These are phyloP conservation scores for Clangula hyemalis DNA, from an alignment of 2,797 vertebrate genomes.

Conservation along the genomic window DNA sequence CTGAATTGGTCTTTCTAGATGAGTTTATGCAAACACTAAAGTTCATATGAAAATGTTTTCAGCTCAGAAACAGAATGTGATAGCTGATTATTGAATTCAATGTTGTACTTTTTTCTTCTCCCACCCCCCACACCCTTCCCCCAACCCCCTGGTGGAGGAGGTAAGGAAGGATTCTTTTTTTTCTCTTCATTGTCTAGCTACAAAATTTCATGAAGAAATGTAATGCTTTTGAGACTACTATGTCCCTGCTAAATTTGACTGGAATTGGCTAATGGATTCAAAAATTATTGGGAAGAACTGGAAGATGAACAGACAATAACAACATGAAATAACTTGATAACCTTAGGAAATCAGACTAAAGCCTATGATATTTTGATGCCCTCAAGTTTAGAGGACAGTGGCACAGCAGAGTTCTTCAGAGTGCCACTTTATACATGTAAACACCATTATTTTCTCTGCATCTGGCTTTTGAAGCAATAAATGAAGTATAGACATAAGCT, in stretches of 20 bases:
- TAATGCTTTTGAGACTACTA: neutral
- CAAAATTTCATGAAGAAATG: neutral
- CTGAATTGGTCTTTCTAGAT: neutral
- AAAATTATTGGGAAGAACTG: neutral
- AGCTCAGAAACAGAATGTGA: neutral
- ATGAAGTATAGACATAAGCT: neutral
- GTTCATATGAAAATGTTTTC: neutral
- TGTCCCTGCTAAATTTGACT: neutral
- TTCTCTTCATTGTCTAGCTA: neutral
- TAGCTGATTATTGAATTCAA: neutral
- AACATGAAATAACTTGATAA: neutral
- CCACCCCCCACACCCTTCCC: no score
- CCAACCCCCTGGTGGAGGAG: neutral
- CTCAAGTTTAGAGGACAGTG: neutral
- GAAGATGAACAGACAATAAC: neutral
- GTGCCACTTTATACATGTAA: neutral
- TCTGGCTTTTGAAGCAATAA: conserved; percentile 10
- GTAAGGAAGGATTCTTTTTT: neutral
- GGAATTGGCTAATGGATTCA: neutral
- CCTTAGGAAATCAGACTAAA: neutral
- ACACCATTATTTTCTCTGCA: neutral
- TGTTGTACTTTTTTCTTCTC: neutral
- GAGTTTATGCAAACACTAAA: neutral
- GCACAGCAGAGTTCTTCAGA: neutral
- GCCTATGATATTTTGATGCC: neutral